phyloP scores from a whole-genome alignment of 2,888 invertebrate genomes.

The Drosophila austrosaltans region DNA sequence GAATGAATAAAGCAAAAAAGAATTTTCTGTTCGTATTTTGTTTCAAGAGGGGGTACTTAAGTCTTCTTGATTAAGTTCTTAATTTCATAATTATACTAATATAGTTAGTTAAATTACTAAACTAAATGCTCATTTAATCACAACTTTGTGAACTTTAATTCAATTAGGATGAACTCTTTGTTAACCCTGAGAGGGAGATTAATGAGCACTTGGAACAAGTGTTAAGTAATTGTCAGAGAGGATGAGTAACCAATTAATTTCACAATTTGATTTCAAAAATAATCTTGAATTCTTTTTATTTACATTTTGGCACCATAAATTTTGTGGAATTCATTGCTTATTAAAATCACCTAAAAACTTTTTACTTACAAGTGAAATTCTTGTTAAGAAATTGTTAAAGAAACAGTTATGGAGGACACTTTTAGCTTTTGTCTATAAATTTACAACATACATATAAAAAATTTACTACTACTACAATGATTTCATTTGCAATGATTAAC shows the following conservation, averaged over 20 bases:
- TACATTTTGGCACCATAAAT: no score
- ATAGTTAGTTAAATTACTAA: no score
- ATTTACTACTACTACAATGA: no score
- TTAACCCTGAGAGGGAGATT: neutral
- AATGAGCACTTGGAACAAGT: neutral
- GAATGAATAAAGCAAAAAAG: neutral
- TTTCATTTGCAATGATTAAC: neutral
- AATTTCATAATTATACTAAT: neutral
- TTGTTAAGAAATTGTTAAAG: no score
- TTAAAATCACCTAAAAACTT: no score
- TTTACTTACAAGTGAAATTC: no score
- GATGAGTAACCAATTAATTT: neutral
- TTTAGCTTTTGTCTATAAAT: no score
- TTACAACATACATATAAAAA: no score
- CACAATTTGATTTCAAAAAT: neutral
- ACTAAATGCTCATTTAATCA: no score
- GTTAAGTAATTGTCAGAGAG: neutral
- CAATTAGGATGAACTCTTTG: neutral
- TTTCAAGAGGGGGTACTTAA: neutral
- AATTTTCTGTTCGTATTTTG: neutral
- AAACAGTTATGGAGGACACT: no score
- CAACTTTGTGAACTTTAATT: neutral
- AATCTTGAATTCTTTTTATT: no score
- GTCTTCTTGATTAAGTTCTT: neutral
- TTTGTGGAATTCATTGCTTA: no score